A percentile compares a stretch with the other conserved stretches of the same genome.
phyloP scores from a whole-genome alignment of 2,888 invertebrate species.

The Siphonodentalium dalli region DNA sequence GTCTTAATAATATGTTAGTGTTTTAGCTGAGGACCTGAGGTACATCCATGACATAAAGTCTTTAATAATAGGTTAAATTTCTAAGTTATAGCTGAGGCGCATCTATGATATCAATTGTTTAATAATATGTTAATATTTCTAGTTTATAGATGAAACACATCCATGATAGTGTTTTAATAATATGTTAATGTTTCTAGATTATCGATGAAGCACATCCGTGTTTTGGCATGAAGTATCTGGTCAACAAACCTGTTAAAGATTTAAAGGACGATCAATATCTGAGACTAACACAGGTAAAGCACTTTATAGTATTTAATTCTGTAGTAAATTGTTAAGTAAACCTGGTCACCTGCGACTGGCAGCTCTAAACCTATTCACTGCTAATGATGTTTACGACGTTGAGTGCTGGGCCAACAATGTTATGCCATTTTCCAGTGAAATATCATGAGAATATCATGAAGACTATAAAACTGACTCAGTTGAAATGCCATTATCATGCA shows the following conservation, averaged over 20 bases:
- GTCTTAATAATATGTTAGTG: too few species aligned
- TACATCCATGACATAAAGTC: too few species aligned
- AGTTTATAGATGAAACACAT: background rate
- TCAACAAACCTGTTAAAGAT: slow-evolving; percentile 90
- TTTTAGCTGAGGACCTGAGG: too few species aligned
- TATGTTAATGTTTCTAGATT: slow-evolving; percentile 67
- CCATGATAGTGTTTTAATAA: background rate
- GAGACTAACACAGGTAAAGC: slow-evolving; percentile 70
- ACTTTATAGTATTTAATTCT: background rate
- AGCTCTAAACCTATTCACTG: background rate
- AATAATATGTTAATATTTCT: background rate
- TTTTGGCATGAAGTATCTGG: slow-evolving; percentile 83
- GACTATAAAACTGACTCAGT: too few species aligned
- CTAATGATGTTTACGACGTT: too few species aligned
- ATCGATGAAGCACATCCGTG: slow-evolving; percentile 91
- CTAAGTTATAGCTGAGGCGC: too few species aligned
- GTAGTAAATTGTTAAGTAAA: background rate
- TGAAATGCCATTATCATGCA: too few species aligned
- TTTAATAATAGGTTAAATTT: too few species aligned
- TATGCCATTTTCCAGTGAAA: too few species aligned
- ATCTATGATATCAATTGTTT: background rate
- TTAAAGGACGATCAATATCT: slow-evolving; percentile 89
- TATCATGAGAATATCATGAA: too few species aligned
- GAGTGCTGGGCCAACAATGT: too few species aligned
- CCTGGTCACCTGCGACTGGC: background rate